Percentiles rank a stretch among this genome's conserved stretches.
These are phyloP conservation scores for Apis florea DNA, from an alignment of 1,140 invertebrate species.

Conservation along the genomic window DNA sequence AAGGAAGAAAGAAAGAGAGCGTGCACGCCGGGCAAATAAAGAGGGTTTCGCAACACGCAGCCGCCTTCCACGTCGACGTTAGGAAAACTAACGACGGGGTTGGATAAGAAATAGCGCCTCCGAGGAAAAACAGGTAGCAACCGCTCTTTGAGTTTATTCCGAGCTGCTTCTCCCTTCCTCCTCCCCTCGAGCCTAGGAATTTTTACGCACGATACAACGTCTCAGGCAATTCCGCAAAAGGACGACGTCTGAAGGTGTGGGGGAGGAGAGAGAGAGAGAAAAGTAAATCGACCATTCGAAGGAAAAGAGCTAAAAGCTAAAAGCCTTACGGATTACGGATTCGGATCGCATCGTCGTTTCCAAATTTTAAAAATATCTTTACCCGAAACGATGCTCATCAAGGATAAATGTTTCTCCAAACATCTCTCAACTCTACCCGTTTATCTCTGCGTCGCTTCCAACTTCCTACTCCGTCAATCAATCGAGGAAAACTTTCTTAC, in stretches of 20 bases:
- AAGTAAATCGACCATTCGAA: background rate
- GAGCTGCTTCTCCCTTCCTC: slow-evolving; percentile 1
- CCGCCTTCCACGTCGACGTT: slow-evolving; percentile 38
- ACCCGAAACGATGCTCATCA: background rate
- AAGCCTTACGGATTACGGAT: no score
- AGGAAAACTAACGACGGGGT: slow-evolving; percentile 50
- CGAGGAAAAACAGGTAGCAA: slow-evolving; percentile 33
- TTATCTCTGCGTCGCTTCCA: background rate
- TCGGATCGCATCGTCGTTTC: no score
- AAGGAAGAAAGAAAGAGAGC: background rate
- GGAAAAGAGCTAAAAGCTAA: background rate
- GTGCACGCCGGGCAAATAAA: slow-evolving; percentile 33
- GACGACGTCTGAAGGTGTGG: background rate
- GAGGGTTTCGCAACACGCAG: slow-evolving; percentile 29
- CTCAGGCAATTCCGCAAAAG: background rate
- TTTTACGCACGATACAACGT: slow-evolving; percentile 42
- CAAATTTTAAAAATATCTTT: background rate
- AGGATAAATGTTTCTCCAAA: background rate
- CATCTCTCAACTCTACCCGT: background rate
- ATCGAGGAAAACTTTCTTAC: background rate
- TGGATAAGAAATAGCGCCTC: slow-evolving; percentile 51
- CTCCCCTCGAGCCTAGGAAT: slow-evolving; percentile 16
- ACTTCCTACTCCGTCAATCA: background rate
- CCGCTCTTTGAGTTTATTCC: slow-evolving; percentile 33
- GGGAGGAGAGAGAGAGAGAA: no score